Evolutionary conservation across 2,113 vertebrate species (phyloP).

Genomic region (Psilopogon haemacephalus): DNA sequence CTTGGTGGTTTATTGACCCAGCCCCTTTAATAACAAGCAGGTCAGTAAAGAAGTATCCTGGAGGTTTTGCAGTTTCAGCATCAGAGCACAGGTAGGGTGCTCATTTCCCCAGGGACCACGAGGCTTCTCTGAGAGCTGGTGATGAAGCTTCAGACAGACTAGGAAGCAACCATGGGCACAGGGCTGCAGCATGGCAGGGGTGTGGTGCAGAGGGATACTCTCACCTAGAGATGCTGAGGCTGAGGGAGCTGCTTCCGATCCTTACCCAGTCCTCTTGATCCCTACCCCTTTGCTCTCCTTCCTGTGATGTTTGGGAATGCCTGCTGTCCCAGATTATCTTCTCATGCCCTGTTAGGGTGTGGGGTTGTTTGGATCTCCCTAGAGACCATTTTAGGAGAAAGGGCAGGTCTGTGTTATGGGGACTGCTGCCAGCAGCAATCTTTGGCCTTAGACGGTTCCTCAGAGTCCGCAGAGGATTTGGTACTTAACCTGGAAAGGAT

Average conservation of each 20-base stretch:
- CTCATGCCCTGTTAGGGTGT: background rate
- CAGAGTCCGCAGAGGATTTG: background rate
- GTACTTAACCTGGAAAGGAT: background rate
- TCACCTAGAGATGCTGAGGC: background rate
- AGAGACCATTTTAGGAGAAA: background rate
- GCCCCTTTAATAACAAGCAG: background rate
- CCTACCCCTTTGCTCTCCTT: background rate
- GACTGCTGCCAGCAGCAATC: background rate
- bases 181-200: background rate
- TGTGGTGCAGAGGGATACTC: background rate
- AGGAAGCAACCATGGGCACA: background rate
- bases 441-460: background rate
- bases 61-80: background rate
- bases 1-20: background rate
- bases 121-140: background rate
- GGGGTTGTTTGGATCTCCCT: background rate
- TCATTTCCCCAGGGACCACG: background rate
- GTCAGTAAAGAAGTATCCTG: background rate
- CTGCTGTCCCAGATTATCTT: background rate
- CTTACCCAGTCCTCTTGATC: background rate
- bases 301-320: background rate
- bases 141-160: background rate
- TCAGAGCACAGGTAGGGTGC: background rate
- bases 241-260: background rate
- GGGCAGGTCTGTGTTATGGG: rapidly evolving